Evolutionary conservation across 2,113 vertebrate genomes (phyloP).

Genomic region (Phasianus colchicus): DNA sequence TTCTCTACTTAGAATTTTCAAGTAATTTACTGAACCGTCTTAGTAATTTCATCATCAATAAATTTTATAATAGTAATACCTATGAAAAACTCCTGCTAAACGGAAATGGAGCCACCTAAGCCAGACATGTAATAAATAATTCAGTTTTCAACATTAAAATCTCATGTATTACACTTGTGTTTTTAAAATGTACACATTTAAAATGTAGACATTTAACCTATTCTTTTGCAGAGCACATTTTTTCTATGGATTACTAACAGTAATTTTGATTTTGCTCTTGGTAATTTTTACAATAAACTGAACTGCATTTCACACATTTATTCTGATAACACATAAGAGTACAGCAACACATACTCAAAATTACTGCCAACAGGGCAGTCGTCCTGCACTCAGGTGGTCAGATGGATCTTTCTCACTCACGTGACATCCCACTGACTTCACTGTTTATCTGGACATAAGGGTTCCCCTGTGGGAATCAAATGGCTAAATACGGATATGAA

Average conservation of each 20-base stretch:
- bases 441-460: not conserved
- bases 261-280: not conserved
- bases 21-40: not conserved
- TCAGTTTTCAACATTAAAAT: not conserved
- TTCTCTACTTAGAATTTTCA: not conserved
- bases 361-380: accelerated
- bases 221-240: not conserved
- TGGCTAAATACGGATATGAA: not conserved
- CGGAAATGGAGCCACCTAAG: not conserved
- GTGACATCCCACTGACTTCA: accelerated
- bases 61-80: not conserved
- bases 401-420: accelerated
- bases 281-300: not conserved
- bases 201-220: not conserved
- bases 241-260: accelerated
- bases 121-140: not conserved
- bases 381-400: not conserved
- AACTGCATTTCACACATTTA: not conserved
- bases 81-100: not conserved
- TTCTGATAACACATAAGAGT: accelerated
- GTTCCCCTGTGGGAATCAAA: not conserved
- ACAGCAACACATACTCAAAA: accelerated
- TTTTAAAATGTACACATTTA: not conserved
- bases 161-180: not conserved
- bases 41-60: not conserved